These are phyloP conservation scores for Trachelus stipa DNA, from an alignment of 2,888 invertebrate species.

Conservation along the genomic window DNA sequence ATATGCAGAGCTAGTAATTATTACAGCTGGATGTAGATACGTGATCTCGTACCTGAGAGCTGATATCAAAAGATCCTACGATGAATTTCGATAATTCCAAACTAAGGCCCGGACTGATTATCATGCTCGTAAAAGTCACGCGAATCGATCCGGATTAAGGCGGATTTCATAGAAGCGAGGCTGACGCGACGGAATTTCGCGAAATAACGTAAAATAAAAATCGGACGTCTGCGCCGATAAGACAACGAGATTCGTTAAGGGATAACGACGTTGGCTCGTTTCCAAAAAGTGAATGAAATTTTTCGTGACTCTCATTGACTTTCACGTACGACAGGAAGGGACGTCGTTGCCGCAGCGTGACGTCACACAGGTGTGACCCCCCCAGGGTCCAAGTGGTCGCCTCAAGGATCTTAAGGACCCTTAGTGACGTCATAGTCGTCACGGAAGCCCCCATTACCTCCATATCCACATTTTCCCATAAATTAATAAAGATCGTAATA, in stretches of 20 bases:
- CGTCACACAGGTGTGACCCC: constrained; percentile 52
- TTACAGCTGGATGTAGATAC: no score
- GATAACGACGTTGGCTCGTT: not conserved
- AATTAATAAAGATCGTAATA: no score
- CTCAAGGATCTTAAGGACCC: constrained; percentile 1
- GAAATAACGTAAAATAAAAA: not conserved
- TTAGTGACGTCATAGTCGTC: not conserved
- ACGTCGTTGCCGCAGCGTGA: constrained; percentile 46
- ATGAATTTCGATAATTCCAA: no score
- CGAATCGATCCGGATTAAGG: no score
- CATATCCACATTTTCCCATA: not conserved
- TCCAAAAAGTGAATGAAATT: not conserved
- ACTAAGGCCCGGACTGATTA: no score
- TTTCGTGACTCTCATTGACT: constrained; percentile 29
- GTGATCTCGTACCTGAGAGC: no score
- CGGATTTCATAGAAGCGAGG: no score
- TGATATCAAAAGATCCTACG: no score
- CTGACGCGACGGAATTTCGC: no score
- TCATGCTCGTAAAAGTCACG: no score
- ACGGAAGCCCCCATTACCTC: not conserved
- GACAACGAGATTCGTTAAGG: not conserved
- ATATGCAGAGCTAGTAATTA: no score
- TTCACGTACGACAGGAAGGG: constrained; percentile 24
- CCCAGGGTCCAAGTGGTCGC: constrained; percentile 29
- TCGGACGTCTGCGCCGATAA: not conserved